phyloP scores from a whole-genome alignment of 2,797 vertebrate species.

The Miichthys miiuy region DNA sequence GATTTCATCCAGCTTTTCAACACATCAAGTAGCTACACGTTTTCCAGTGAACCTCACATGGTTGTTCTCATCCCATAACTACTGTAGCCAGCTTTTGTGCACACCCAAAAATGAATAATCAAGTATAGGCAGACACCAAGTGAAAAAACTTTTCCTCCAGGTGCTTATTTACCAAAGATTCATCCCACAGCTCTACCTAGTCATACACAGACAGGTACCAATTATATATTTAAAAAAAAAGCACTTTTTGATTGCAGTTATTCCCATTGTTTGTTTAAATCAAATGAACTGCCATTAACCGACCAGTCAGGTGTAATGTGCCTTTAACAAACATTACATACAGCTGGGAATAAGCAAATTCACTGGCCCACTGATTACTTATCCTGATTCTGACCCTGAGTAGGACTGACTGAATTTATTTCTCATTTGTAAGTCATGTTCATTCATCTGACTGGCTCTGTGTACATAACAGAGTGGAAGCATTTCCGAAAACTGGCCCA shows the following conservation, averaged over 20 bases:
- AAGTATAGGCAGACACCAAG: no score
- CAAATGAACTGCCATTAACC: conserved; percentile 6
- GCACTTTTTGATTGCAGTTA: no score
- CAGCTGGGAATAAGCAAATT: conserved; percentile 31
- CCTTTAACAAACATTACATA: conserved; percentile 18
- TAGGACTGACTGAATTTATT: background rate
- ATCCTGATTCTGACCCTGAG: no score
- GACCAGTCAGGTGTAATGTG: conserved; percentile 8
- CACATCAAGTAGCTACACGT: background rate
- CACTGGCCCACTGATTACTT: conserved; percentile 12
- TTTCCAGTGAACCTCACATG: background rate
- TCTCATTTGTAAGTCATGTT: conserved; percentile 22
- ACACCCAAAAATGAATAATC: no score
- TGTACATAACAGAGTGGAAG: conserved; percentile 19
- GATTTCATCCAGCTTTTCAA: no score
- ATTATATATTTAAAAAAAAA: no score
- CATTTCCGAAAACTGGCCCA: conserved; percentile 34
- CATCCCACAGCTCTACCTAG: no score
- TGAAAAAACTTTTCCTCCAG: no score
- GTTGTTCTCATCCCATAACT: background rate
- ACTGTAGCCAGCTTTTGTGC: background rate
- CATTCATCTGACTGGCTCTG: conserved; percentile 44
- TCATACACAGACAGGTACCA: no score
- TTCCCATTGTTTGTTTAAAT: background rate
- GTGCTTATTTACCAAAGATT: no score